phyloP scores from a whole-genome alignment of 2,797 vertebrate species.

The Ptychadena robeensis region DNA sequence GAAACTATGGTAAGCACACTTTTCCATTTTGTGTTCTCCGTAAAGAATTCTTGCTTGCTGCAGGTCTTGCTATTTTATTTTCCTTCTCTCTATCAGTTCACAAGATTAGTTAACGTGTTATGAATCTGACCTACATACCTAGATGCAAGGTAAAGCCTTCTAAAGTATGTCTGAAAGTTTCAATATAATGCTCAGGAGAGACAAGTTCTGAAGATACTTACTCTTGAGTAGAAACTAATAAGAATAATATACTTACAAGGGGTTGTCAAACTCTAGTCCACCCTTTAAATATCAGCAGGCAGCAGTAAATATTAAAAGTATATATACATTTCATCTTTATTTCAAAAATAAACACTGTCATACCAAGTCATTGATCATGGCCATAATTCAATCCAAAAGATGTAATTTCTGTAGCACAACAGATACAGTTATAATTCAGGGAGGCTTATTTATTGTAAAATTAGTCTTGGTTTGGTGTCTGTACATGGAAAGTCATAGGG shows the following conservation, averaged over 20 bases:
- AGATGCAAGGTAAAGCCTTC: slow-evolving; percentile 59
- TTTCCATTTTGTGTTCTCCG: slow-evolving; percentile 62
- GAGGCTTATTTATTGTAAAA: no score
- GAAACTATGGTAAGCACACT: slow-evolving; percentile 69
- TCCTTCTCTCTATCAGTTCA: slow-evolving; percentile 51
- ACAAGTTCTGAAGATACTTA: neutral
- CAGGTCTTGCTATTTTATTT: slow-evolving; percentile 43
- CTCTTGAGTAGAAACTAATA: neutral
- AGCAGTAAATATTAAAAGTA: no score
- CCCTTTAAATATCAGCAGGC: no score
- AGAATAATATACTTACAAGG: no score
- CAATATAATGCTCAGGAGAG: neutral
- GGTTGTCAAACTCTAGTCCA: no score
- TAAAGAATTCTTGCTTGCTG: slow-evolving; percentile 50
- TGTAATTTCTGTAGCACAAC: neutral
- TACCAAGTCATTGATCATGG: no score
- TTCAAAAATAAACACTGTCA: neutral
- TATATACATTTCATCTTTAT: neutral
- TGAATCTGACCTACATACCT: slow-evolving; percentile 55
- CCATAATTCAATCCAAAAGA: neutral
- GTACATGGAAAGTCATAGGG: no score
- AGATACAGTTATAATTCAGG: neutral
- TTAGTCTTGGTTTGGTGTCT: no score
- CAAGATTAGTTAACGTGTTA: slow-evolving; percentile 54
- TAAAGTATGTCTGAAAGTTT: neutral